Evolutionary conservation across 2,888 invertebrate genomes (phyloP).

Genomic region (Athripsodes cinereus): DNA sequence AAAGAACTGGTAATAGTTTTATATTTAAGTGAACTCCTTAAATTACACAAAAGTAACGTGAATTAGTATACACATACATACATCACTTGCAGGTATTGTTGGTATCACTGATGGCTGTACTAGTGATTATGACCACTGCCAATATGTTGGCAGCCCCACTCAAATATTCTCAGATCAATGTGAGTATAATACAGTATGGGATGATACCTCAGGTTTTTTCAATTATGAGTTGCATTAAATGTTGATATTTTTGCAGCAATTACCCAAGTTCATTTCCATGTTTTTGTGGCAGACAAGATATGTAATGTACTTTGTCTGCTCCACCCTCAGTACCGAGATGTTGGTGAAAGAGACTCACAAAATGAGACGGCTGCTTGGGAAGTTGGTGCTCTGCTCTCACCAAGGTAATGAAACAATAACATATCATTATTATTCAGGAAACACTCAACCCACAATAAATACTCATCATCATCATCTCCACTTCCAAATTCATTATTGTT

Average conservation of each 20-base stretch:
- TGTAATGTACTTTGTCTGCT: constrained; percentile 12
- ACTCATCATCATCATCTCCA: no score
- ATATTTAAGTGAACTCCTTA: no score
- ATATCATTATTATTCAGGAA: no score
- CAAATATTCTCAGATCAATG: not conserved
- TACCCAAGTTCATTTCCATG: constrained; percentile 10
- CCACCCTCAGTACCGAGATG: constrained; percentile 3
- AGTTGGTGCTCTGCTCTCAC: not conserved
- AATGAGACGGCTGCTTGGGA: constrained; percentile 12
- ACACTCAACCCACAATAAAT: no score
- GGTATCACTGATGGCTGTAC: not conserved
- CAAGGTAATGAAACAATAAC: not conserved
- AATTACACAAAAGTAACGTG: no score
- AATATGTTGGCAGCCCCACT: not conserved
- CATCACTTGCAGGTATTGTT: constrained; percentile 1
- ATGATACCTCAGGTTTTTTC: no score
- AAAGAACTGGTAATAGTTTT: no score
- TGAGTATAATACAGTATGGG: not conserved
- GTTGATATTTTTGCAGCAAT: constrained; percentile 5
- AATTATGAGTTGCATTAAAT: no score
- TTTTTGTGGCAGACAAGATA: constrained; percentile 16
- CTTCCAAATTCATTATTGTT: no score
- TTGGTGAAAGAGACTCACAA: constrained; percentile 6
- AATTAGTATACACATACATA: no score
- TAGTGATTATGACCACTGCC: not conserved